Conservation (phyloP, 37 sponge, comb jelly and placozoan species). For the Axinella damicornis region DNA sequence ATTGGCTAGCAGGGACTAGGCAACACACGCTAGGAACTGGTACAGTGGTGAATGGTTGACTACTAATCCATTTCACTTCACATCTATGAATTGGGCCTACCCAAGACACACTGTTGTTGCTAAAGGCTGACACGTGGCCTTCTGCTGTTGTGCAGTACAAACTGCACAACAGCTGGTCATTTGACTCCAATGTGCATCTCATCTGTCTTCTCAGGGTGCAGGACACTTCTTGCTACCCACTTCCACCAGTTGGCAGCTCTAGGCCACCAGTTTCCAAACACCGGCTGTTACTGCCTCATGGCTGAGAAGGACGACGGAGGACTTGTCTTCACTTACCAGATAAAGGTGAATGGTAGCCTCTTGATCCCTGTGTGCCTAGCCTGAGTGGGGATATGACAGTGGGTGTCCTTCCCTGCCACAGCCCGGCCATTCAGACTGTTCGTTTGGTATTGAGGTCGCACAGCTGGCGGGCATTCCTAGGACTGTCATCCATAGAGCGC, state of each 20-base stretch:
- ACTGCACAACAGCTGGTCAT: no score
- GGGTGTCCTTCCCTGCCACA: background rate
- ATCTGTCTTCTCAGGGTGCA: constrained; percentile 56
- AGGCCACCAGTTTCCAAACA: background rate
- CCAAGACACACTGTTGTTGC: no score
- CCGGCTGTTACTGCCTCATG: constrained; percentile 55
- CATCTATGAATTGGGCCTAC: no score
- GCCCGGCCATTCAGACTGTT: constrained; percentile 67
- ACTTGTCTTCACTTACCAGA: constrained; percentile 66
- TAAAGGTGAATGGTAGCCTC: constrained; percentile 43
- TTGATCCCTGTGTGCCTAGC: no score
- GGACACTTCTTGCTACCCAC: constrained; percentile 81
- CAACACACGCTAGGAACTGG: no score
- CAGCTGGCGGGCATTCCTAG: constrained; percentile 72
- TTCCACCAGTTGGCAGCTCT: constrained; percentile 55
- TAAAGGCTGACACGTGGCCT: no score
- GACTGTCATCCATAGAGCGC: constrained; percentile 61
- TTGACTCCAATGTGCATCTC: no score
- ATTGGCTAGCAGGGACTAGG: no score
- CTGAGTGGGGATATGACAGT: no score
- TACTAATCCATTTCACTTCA: no score
- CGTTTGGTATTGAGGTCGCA: constrained; percentile 85
- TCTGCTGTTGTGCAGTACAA: no score
- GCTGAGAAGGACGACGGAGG: constrained; percentile 29
- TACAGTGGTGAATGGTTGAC: no score